Evolutionary conservation across 23 tunicate species (phyloP).

Genomic region (Phallusia fumigata): DNA sequence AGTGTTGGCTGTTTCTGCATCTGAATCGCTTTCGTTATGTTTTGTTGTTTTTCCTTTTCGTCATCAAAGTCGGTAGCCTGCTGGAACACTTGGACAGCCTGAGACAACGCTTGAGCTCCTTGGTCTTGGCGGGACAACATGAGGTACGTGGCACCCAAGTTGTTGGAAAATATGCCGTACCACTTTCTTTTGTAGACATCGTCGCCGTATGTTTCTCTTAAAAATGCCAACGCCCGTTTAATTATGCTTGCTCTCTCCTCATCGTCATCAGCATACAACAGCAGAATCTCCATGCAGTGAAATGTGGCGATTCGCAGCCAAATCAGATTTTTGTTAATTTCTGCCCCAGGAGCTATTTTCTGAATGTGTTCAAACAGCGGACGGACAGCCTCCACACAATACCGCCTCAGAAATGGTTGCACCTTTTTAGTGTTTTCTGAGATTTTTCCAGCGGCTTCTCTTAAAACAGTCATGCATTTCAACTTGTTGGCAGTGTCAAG

Average conservation of each 20-base stretch:
- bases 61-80: background rate
- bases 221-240: background rate
- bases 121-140: background rate
- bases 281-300: conserved; percentile 3
- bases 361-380: background rate
- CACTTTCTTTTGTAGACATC: background rate
- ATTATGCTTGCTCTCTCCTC: background rate
- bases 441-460: background rate
- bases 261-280: background rate
- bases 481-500: background rate
- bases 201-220: background rate
- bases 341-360: background rate
- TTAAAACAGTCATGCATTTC: background rate
- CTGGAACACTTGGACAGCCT: background rate
- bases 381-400: background rate
- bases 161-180: background rate
- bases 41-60: background rate
- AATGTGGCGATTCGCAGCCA: background rate
- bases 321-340: background rate
- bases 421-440: background rate
- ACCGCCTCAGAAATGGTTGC: background rate
- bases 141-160: background rate
- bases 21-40: background rate
- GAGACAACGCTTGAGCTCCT: background rate
- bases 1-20: background rate